phyloP scores from a whole-genome alignment of 2,888 invertebrate species.

The Hecatera dysodea region DNA sequence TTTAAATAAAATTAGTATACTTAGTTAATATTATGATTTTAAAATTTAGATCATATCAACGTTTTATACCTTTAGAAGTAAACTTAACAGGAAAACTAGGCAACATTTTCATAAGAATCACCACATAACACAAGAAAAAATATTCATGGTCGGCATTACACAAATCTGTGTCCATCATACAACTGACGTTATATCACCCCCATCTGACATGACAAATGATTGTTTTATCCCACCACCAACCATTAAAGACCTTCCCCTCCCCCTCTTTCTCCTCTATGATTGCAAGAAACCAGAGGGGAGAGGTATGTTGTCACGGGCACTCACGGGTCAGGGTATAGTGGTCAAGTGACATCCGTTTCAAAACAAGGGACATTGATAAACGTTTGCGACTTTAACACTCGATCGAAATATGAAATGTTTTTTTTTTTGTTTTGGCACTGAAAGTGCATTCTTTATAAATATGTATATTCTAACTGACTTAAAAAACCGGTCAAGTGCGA shows the following conservation, averaged over 20 bases:
- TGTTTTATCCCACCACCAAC: conserved; percentile 72
- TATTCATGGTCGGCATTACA: conserved; percentile 85
- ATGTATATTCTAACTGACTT: too few relatives aligned
- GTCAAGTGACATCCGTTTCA: conserved; percentile 76
- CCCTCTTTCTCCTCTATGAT: conserved; percentile 34
- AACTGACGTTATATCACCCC: conserved; percentile 81
- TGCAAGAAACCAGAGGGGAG: conserved; percentile 24
- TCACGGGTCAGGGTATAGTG: conserved; percentile 67
- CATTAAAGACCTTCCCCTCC: conserved; percentile 65
- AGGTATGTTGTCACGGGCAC: conserved; percentile 44
- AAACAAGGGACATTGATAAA: conserved; percentile 81
- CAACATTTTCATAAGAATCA: conserved; percentile 9
- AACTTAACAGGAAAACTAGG: conserved; percentile 19
- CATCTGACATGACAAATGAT: conserved; percentile 89
- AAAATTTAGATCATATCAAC: neutral
- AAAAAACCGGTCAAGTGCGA: too few relatives aligned
- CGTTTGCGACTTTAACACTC: conserved; percentile 62
- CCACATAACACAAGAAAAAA: conserved; percentile 69
- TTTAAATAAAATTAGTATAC: too few relatives aligned
- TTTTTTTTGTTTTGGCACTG: conserved; percentile 15
- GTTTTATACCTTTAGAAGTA: neutral
- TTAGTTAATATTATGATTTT: too few relatives aligned
- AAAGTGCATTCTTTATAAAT: too few relatives aligned
- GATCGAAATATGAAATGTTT: conserved; percentile 40
- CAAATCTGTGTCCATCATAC: conserved; percentile 87